Percentiles rank a stretch among this genome's conserved stretches.
phyloP scores from a whole-genome alignment of 2,797 vertebrate genomes.

The Leucoraja ocellata region DNA sequence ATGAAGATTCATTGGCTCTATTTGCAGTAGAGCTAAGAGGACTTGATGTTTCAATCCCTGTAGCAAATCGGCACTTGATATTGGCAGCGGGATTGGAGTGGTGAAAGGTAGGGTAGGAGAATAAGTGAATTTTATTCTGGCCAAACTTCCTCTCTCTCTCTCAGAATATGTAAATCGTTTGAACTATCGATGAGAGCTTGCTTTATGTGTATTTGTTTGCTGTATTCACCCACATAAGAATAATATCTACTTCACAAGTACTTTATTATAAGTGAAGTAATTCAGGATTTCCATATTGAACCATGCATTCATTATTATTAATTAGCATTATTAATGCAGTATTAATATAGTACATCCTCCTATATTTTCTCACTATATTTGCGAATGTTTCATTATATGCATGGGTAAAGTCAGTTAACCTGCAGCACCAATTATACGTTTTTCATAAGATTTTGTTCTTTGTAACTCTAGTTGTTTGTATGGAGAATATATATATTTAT shows the following conservation, averaged over 20 bases:
- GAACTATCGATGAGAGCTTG: not conserved
- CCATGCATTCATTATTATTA: not conserved
- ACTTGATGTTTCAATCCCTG: too few species aligned
- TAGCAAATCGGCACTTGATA: too few species aligned
- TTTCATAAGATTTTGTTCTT: not conserved
- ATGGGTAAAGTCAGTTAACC: not conserved
- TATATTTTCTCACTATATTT: constrained; percentile 1
- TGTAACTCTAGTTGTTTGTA: not conserved
- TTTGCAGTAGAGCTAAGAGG: too few species aligned
- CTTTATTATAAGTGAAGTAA: not conserved
- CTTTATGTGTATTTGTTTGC: not conserved
- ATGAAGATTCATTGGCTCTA: not conserved
- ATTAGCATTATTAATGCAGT: too few species aligned
- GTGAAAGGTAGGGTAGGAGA: not conserved
- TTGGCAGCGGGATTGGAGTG: too few species aligned
- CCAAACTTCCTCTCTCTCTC: not conserved
- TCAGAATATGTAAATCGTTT: not conserved
- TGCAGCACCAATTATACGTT: not conserved
- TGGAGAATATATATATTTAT: not conserved
- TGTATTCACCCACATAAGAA: not conserved
- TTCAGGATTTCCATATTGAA: not conserved
- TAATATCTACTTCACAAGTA: not conserved
- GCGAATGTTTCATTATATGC: not conserved
- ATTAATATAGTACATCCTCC: not conserved
- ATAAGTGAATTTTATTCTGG: not conserved